phyloP scores from a whole-genome alignment of 2,113 vertebrate genomes.

The Catagonus wagneri region DNA sequence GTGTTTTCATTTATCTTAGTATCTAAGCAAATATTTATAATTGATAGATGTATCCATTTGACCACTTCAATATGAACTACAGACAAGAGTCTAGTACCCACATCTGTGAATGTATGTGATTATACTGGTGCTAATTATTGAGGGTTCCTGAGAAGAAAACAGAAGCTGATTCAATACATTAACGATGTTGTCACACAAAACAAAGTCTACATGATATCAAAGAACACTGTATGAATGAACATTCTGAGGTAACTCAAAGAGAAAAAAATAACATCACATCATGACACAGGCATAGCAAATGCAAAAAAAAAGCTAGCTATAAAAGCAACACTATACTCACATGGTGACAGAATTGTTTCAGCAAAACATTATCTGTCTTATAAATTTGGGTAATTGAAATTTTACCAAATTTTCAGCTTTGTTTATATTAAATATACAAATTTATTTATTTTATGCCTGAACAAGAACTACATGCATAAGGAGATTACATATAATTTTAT shows the following conservation, averaged over 20 bases:
- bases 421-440: conserved; percentile 6
- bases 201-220: background rate
- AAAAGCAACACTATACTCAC: background rate
- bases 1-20: background rate
- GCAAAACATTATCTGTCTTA: background rate
- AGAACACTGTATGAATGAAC: background rate
- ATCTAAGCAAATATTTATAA: background rate
- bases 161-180: conserved; percentile 1
- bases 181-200: background rate
- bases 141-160: conserved; percentile 17
- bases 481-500: background rate
- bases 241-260: background rate
- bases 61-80: background rate
- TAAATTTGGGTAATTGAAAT: background rate
- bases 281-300: background rate
- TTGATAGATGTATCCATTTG: background rate
- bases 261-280: background rate
- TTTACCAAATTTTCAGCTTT: conserved; percentile 6
- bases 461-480: background rate
- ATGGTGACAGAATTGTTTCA: background rate
- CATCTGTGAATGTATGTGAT: background rate
- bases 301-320: background rate
- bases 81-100: background rate
- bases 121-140: conserved; percentile 12
- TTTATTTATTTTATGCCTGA: background rate